Evolutionary conservation across 2,113 vertebrate genomes (phyloP).

Genomic region (Mohoua ochrocephala): DNA sequence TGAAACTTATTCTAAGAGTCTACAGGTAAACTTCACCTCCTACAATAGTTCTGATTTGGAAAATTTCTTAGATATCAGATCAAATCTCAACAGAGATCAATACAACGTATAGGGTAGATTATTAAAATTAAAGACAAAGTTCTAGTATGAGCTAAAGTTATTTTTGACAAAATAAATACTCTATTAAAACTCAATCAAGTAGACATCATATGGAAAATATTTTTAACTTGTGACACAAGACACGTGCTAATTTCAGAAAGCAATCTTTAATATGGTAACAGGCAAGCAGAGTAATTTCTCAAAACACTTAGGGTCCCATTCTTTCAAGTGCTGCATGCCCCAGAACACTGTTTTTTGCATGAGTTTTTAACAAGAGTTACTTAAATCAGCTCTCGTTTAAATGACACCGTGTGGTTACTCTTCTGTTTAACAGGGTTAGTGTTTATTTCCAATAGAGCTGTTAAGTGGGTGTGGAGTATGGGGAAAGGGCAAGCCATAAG

Average conservation of each 20-base stretch:
- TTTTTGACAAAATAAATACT: slow-evolving; percentile 5
- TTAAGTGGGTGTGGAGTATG: neutral
- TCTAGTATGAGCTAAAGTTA: neutral
- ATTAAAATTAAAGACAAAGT: neutral
- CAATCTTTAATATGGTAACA: neutral
- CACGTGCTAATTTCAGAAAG: neutral
- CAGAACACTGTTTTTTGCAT: neutral
- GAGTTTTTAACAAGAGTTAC: neutral
- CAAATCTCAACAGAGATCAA: neutral
- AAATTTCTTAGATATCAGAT: neutral
- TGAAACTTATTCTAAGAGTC: neutral
- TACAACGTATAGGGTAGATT: neutral
- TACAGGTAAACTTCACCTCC: neutral
- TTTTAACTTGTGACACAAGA: neutral
- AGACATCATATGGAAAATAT: neutral
- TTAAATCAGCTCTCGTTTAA: neutral
- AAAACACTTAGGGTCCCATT: neutral
- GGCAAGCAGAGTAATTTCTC: neutral
- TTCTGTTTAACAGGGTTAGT: neutral
- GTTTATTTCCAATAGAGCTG: neutral
- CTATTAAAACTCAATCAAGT: neutral
- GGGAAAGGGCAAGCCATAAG: neutral
- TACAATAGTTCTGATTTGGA: neutral
- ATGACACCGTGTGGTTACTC: neutral
- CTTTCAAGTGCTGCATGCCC: neutral